phyloP scores from a whole-genome alignment of 2,797 vertebrate genomes.

The Okamejei kenojei region DNA sequence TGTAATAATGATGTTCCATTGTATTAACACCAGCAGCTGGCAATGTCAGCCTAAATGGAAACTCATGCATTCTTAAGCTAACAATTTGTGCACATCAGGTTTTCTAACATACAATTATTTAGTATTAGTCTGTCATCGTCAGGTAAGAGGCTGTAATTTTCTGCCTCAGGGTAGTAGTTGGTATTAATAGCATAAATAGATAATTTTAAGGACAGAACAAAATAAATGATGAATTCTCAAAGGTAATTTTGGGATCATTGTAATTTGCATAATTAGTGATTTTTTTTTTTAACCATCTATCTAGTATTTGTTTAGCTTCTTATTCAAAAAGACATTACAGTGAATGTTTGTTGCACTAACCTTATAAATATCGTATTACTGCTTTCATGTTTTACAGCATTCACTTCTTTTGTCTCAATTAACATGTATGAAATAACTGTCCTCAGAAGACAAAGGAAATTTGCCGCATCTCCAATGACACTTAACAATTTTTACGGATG shows the following conservation, averaged over 20 bases:
- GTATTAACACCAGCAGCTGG: slow-evolving; percentile 9
- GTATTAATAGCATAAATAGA: slow-evolving; percentile 37
- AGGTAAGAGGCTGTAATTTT: slow-evolving; percentile 35
- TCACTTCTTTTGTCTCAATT: neutral
- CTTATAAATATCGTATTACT: neutral
- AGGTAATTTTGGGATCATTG: slow-evolving; percentile 7
- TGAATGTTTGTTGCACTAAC: neutral
- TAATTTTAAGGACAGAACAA: slow-evolving; percentile 14
- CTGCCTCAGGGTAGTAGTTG: slow-evolving; percentile 10
- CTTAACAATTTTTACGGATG: too few species aligned
- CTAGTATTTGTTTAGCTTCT: neutral
- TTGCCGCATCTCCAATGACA: too few species aligned
- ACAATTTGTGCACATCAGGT: slow-evolving; percentile 21
- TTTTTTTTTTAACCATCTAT: neutral
- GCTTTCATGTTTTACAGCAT: neutral
- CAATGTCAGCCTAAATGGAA: slow-evolving; percentile 8
- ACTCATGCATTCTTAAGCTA: slow-evolving; percentile 26
- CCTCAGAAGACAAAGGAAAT: too few species aligned
- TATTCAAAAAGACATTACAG: neutral
- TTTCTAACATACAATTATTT: slow-evolving; percentile 33
- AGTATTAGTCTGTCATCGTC: slow-evolving; percentile 33
- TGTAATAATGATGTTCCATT: neutral
- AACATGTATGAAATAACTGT: neutral
- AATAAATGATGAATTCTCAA: neutral
- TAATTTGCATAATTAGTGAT: slow-evolving; percentile 17